Percentiles rank a stretch among this genome's conserved stretches.
These are phyloP conservation scores for Hemaris fuciformis DNA, from an alignment of 2,888 invertebrate species.

Conservation along the genomic window DNA sequence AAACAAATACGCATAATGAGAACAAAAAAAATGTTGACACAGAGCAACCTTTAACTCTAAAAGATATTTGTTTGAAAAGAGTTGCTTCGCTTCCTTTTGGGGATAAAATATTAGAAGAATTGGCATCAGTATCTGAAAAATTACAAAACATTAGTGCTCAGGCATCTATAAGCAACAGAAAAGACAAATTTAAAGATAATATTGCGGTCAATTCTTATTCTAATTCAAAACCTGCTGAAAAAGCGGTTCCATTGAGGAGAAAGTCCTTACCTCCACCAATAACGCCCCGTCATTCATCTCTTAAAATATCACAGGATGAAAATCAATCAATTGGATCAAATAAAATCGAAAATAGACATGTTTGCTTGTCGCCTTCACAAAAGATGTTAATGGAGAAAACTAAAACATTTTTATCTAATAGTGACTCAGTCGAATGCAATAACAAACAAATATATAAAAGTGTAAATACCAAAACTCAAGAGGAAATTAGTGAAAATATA, in stretches of 20 bases:
- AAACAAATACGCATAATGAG: constrained; percentile 37
- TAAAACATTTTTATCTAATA: constrained; percentile 67
- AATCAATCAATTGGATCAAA: constrained; percentile 84
- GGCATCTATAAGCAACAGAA: constrained; percentile 19
- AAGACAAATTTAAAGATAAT: constrained; percentile 36
- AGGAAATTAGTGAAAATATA: constrained; percentile 40
- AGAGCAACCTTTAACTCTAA: constrained; percentile 75
- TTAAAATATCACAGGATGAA: constrained; percentile 64
- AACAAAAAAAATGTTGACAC: constrained; percentile 20
- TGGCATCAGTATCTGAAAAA: constrained; percentile 83
- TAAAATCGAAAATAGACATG: constrained; percentile 80
- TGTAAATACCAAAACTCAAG: constrained; percentile 58
- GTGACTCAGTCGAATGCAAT: constrained; percentile 22
- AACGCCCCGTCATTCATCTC: constrained; percentile 66
- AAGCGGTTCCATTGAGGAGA: constrained; percentile 46
- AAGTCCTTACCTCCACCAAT: constrained; percentile 63
- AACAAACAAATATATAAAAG: neutral
- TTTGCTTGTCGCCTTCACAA: constrained; percentile 89
- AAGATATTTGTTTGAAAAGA: constrained; percentile 84
- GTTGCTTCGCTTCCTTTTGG: constrained; percentile 87
- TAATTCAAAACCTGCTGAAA: constrained; percentile 68
- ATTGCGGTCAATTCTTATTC: constrained; percentile 48
- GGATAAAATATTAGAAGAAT: constrained; percentile 84
- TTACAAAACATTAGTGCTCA: constrained; percentile 64
- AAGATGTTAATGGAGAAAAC: constrained; percentile 81